A percentile compares a stretch with the other conserved stretches of the same genome.
phyloP scores from a whole-genome alignment of 2,797 vertebrate genomes.

The Eidolon dupreanum region DNA sequence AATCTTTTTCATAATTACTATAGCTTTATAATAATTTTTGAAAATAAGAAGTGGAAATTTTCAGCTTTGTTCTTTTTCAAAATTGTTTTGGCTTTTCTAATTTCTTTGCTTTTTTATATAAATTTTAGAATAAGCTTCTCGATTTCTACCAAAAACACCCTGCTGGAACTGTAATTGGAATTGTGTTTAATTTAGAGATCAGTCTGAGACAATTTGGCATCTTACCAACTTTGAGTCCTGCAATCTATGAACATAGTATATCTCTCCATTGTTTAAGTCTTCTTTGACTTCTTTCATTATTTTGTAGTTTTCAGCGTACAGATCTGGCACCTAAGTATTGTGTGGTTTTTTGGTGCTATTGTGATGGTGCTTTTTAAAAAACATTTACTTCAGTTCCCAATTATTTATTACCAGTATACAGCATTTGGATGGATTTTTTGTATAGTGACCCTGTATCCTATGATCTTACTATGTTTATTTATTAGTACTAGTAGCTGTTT shows the following conservation, averaged over 20 bases:
- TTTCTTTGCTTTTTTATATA: neutral
- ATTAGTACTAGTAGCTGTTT: neutral
- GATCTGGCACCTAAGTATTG: neutral
- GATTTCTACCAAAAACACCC: neutral
- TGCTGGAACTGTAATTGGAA: neutral
- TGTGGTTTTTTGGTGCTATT: neutral
- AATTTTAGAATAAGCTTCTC: neutral
- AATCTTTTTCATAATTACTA: neutral
- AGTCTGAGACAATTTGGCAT: neutral
- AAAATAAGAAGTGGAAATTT: neutral
- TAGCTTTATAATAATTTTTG: neutral
- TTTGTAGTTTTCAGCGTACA: conserved; percentile 13
- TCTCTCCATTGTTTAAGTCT: neutral
- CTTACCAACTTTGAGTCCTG: neutral
- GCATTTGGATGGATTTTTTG: neutral
- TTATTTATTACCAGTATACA: neutral
- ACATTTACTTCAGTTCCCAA: neutral
- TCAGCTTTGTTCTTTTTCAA: neutral
- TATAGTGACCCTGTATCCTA: neutral
- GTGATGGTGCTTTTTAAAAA: neutral
- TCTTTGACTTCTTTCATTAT: conserved; percentile 21
- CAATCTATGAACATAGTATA: neutral
- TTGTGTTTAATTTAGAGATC: neutral
- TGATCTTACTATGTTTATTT: neutral
- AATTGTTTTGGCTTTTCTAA: neutral